Percentiles rank a stretch among this genome's conserved stretches.
These are phyloP conservation scores for Ptiloglossa arizonensis DNA, from an alignment of 1,140 invertebrate species.

Conservation along the genomic window DNA sequence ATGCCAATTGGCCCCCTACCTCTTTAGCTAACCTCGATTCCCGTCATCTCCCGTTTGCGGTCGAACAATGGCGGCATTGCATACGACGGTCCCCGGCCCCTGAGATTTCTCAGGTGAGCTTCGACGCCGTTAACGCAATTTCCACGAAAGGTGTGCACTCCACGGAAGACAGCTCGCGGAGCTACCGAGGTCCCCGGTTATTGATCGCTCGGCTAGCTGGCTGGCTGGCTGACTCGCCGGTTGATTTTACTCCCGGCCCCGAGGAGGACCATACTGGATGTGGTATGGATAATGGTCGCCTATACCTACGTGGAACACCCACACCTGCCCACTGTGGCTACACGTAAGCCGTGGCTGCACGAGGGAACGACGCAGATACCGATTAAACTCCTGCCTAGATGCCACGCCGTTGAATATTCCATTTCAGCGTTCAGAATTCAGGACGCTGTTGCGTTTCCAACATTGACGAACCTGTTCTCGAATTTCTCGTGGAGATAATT, in stretches of 20 bases:
- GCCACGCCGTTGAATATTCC: not conserved
- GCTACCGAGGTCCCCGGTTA: slow-evolving; percentile 72
- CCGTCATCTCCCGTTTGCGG: slow-evolving; percentile 47
- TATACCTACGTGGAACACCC: slow-evolving; percentile 47
- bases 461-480: too few species aligned
- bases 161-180: slow-evolving; percentile 55
- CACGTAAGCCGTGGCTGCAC: slow-evolving; percentile 21
- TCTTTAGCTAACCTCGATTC: slow-evolving; percentile 54
- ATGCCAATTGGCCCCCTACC: slow-evolving; percentile 57
- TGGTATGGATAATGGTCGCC: slow-evolving; percentile 69
- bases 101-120: slow-evolving; percentile 51
- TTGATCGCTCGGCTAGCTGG: slow-evolving; percentile 70
- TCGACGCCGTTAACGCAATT: slow-evolving; percentile 53
- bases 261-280: slow-evolving; percentile 76
- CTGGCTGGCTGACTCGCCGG: slow-evolving; percentile 64
- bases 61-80: slow-evolving; percentile 61
- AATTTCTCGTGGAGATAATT: too few species aligned
- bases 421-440: not conserved
- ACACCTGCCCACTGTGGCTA: slow-evolving; percentile 15
- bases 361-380: slow-evolving; percentile 21
- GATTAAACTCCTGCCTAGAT: not conserved
- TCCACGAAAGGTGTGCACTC: slow-evolving; percentile 62
- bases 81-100: too few species aligned
- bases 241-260: slow-evolving; percentile 73
- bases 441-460: too few species aligned